Evolutionary conservation across 2,113 vertebrate genomes (phyloP), one percentile per base, ranked within the genome.

Genomic region (Myanophis thanlyinensis): DNA sequence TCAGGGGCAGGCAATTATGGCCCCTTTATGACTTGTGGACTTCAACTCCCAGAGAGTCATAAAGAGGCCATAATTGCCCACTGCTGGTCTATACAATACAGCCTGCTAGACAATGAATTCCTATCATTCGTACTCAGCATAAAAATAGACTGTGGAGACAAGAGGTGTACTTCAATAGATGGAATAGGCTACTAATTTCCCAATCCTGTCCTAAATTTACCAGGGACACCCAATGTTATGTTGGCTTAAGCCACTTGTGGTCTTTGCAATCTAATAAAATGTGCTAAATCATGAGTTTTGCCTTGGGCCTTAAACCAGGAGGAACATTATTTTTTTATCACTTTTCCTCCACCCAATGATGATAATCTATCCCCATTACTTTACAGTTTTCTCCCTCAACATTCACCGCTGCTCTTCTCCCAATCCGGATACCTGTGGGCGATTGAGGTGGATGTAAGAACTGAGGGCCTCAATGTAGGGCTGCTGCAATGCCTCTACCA

Each of bases 401-500:
- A 67, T 73, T 25, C 3, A 13, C 3, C 1, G 6, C 25, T 5
- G 0, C 11, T 30, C 35, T n/a, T 15, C 15, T 0, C 1, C 18
- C 80, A 49, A 2, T 30, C 25, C 40, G 7, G 59, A 15, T 91
- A 98, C 97, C 97, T 97, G 97, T 0, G 97, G 97, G 90, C 97
- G 93, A 94, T 97, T 97, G 95, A 98, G 97, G 47, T 96, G 97
- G 0, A 97, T 97, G 46, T 98, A 98, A 88, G 97, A 97, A 5
- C 97, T 96, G 93, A 98, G 95, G 0, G 97, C 97, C 51, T 98
- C 97, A 46, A 98, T 96, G 0, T 98, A 98, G 35, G 97, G 97
- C 90, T 97, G 97, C 96, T 98, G 97, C 18, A 98, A 94, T 0
- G 94, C 97, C 92, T 98, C 97, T 47, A 98, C 97, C 0, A 97